Conservation (phyloP, 2,797 vertebrate species). For the Phylloscopus collybita region DNA sequence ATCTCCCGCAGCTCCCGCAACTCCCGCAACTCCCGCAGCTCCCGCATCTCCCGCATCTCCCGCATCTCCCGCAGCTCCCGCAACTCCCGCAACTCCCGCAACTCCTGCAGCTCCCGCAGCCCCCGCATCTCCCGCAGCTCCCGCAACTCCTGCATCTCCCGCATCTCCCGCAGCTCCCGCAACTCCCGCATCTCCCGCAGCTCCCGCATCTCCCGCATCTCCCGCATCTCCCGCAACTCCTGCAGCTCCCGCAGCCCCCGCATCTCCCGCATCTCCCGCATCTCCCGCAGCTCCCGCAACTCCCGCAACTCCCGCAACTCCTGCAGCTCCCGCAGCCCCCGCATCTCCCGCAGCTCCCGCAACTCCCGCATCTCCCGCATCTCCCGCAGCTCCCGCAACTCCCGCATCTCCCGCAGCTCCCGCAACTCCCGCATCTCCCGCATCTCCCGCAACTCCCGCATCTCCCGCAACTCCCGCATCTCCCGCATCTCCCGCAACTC, state of each 20-base stretch:
- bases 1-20: not conserved
- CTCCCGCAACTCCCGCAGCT: too few species aligned
- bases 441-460: not conserved
- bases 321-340: accelerated
- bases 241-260: not conserved
- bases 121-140: too few species aligned
- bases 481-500: too few species aligned
- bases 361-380: too few species aligned
- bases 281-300: not conserved
- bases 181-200: accelerated
- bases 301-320: accelerated
- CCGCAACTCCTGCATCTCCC: too few species aligned
- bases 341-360: accelerated
- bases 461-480: not conserved
- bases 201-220: accelerated
- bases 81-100: too few species aligned
- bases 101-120: too few species aligned
- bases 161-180: accelerated
- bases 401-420: too few species aligned
- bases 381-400: not conserved
- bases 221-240: not conserved
- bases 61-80: too few species aligned
- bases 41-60: too few species aligned
- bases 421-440: accelerated
- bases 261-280: too few species aligned